Evolutionary conservation across 2,797 vertebrate species (phyloP).

Genomic region (Valencia hispanica): DNA sequence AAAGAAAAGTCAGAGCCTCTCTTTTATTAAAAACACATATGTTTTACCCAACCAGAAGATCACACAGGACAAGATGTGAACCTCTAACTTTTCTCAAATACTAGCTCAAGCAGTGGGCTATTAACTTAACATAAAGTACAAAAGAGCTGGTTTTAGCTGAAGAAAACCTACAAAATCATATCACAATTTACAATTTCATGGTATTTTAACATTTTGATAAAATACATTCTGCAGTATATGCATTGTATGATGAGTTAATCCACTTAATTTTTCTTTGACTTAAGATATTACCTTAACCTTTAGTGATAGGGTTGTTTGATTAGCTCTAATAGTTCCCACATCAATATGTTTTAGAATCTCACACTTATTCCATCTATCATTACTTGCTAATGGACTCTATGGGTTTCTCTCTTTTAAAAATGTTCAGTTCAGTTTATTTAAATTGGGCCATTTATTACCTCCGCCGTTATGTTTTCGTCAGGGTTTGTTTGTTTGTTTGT

Average conservation of each 20-base stretch:
- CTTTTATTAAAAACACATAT: constrained; percentile 2
- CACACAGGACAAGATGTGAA: not conserved
- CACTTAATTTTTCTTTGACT: not conserved
- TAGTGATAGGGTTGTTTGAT: too few species aligned
- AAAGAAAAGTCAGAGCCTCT: not conserved
- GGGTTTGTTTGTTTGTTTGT: too few species aligned
- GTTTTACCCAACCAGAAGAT: not conserved
- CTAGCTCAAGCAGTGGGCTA: not conserved
- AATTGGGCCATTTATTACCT: not conserved
- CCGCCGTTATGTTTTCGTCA: too few species aligned
- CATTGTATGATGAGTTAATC: not conserved
- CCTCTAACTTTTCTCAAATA: not conserved
- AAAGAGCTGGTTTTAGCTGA: not conserved
- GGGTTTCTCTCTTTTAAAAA: too few species aligned
- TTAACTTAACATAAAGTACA: not conserved
- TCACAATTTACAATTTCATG: not conserved
- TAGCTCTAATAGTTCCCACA: too few species aligned
- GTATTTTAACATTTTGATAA: not conserved
- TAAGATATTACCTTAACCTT: not conserved
- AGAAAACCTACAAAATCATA: not conserved
- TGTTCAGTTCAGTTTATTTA: not conserved
- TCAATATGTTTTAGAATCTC: too few species aligned
- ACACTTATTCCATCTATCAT: too few species aligned
- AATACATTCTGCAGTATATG: not conserved
- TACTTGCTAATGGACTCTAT: too few species aligned